A percentile compares a stretch with the other conserved stretches of the same genome.
Conservation (phyloP, 2,797 vertebrate genomes). For the Micromesistius poutassou region DNA sequence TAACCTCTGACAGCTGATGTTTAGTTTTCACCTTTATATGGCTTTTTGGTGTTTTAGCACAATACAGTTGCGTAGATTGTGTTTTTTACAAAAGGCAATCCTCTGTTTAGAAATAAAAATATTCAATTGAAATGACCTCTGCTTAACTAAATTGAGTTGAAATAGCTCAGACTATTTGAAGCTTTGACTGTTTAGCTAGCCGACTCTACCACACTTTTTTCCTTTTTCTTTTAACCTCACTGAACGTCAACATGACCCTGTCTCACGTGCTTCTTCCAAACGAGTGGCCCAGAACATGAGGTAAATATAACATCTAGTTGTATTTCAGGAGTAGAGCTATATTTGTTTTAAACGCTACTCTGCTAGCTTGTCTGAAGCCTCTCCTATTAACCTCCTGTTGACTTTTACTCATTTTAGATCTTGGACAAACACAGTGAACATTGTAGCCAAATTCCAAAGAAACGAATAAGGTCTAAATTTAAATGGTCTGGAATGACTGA, state of each 20-base stretch:
- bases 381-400: conserved; percentile 14
- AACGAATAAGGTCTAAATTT: conserved; percentile 24
- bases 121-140: neutral
- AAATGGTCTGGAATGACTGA: neutral
- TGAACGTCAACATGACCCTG: neutral
- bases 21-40: neutral
- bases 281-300: conserved; percentile 5
- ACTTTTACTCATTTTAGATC: conserved; percentile 23
- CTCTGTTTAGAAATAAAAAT: neutral
- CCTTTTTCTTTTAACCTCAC: neutral
- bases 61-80: neutral
- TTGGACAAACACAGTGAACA: conserved; percentile 14
- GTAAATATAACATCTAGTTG: conserved; percentile 11
- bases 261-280: neutral
- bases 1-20: conserved; percentile 16
- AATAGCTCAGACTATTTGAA: conserved; percentile 3
- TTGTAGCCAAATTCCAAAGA: conserved; percentile 14
- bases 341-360: conserved; percentile 30
- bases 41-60: neutral
- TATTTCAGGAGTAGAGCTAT: conserved; percentile 17
- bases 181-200: neutral
- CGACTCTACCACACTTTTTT: neutral
- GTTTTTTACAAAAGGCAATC: neutral
- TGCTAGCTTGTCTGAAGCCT: conserved; percentile 21
- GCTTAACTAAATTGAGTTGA: neutral